phyloP scores from a whole-genome alignment of 2,797 vertebrate genomes.

The Semaprochilodus insignis region DNA sequence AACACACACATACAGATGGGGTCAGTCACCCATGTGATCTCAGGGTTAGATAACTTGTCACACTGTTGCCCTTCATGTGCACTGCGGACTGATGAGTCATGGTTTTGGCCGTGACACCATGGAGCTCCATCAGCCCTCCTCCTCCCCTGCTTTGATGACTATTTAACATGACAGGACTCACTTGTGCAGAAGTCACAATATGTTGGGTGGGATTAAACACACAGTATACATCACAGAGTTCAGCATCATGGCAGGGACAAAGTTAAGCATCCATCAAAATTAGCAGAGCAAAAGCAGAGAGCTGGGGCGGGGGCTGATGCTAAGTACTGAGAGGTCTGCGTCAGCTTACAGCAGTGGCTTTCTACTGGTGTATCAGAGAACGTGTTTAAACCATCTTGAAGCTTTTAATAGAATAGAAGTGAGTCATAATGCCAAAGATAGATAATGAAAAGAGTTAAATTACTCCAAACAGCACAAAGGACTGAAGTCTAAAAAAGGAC shows the following conservation, averaged over 20 bases:
- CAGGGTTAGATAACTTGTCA: constrained; percentile 43
- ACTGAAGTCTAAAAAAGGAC: background rate
- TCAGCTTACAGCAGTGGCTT: background rate
- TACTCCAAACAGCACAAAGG: background rate
- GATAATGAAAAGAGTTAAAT: background rate
- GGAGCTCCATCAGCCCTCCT: constrained; percentile 16
- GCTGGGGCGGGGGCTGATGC: background rate
- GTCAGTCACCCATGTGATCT: constrained; percentile 27
- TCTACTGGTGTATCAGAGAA: background rate
- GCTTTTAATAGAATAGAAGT: background rate
- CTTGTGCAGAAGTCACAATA: constrained; percentile 19
- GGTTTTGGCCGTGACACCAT: constrained; percentile 30
- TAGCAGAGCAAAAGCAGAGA: background rate
- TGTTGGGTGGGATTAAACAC: constrained; percentile 16
- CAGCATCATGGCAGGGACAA: background rate
- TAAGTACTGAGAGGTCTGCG: background rate
- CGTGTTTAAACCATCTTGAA: background rate
- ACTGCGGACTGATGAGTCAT: constrained; percentile 50
- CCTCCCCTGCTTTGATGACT: constrained; percentile 9
- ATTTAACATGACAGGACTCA: constrained; percentile 21
- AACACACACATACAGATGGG: constrained; percentile 37
- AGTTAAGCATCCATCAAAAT: constrained; percentile 1
- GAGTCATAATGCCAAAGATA: background rate
- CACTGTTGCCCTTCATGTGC: constrained; percentile 34
- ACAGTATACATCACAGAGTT: background rate